phyloP scores from a whole-genome alignment of 2,113 vertebrate genomes.

The Clarias gariepinus region DNA sequence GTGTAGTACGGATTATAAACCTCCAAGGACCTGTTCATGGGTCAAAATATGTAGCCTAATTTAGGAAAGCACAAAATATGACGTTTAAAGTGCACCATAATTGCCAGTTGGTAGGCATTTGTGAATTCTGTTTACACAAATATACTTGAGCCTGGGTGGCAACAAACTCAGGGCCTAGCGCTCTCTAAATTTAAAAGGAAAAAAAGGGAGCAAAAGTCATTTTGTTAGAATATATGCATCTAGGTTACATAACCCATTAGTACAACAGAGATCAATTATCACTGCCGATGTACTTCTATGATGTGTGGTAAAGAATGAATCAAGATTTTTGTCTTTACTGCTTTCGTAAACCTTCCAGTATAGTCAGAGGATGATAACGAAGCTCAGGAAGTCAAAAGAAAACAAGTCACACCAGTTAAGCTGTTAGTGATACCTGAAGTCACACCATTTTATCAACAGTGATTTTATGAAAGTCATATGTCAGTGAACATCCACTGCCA shows the following conservation, averaged over 20 bases:
- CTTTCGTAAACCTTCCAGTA: neutral
- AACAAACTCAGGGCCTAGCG: too few relatives aligned
- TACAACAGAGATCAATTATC: neutral
- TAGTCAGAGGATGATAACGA: neutral
- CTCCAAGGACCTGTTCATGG: too few relatives aligned
- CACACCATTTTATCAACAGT: neutral
- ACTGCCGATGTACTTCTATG: neutral
- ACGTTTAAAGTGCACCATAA: neutral
- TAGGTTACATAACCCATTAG: neutral
- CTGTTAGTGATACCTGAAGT: neutral
- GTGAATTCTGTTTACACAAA: neutral
- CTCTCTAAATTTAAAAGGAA: neutral
- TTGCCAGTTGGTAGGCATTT: neutral
- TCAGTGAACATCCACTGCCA: slow-evolving; percentile 1
- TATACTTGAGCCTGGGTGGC: neutral
- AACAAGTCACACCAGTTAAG: neutral
- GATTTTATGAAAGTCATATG: neutral
- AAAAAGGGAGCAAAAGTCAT: neutral
- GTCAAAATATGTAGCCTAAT: neutral
- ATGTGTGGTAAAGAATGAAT: neutral
- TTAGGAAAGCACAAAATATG: neutral
- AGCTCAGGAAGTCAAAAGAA: neutral
- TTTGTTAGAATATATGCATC: neutral
- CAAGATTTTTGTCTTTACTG: neutral
- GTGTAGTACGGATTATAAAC: neutral